These are phyloP conservation scores for Hirtodrosophila cameraria DNA, from an alignment of 2,888 invertebrate genomes.

Conservation along the genomic window DNA sequence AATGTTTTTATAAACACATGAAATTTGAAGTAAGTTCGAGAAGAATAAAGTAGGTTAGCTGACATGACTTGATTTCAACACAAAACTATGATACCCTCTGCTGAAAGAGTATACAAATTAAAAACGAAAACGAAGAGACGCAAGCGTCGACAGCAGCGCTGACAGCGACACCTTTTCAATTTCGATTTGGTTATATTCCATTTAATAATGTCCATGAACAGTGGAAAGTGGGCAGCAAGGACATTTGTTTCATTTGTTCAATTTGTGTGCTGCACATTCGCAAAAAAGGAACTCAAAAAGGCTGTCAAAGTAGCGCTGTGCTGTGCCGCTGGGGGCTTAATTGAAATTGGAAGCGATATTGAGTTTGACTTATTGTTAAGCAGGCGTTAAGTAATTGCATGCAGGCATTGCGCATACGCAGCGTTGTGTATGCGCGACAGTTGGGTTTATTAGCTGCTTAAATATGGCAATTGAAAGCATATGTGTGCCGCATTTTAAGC, in stretches of 20 bases:
- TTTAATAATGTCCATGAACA: constrained; percentile 51
- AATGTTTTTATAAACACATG: too few species aligned
- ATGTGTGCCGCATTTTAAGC: constrained; percentile 32
- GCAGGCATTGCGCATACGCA: constrained; percentile 42
- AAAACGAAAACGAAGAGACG: constrained; percentile 21
- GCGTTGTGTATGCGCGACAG: constrained; percentile 2
- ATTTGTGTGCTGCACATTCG: too few species aligned
- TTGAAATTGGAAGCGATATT: constrained; percentile 48
- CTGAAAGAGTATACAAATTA: constrained; percentile 11
- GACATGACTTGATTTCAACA: too few species aligned
- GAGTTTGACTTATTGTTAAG: constrained; percentile 13
- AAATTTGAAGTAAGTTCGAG: too few species aligned
- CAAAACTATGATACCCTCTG: too few species aligned
- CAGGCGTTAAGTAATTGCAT: constrained; percentile 18
- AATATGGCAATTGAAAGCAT: constrained; percentile 19
- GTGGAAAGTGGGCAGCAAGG: not conserved
- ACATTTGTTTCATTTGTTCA: constrained; percentile 38
- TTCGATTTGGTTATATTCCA: constrained; percentile 75
- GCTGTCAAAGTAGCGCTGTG: constrained; percentile 51
- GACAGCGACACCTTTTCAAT: constrained; percentile 76
- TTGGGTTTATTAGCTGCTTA: constrained; percentile 55
- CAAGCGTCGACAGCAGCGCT: constrained; percentile 24
- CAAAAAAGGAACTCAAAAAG: constrained; percentile 59
- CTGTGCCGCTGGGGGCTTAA: constrained; percentile 45
- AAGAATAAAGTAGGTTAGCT: too few species aligned